These are phyloP conservation scores for Resseliella maxima DNA, from an alignment of 2,888 invertebrate species.

Conservation along the genomic window DNA sequence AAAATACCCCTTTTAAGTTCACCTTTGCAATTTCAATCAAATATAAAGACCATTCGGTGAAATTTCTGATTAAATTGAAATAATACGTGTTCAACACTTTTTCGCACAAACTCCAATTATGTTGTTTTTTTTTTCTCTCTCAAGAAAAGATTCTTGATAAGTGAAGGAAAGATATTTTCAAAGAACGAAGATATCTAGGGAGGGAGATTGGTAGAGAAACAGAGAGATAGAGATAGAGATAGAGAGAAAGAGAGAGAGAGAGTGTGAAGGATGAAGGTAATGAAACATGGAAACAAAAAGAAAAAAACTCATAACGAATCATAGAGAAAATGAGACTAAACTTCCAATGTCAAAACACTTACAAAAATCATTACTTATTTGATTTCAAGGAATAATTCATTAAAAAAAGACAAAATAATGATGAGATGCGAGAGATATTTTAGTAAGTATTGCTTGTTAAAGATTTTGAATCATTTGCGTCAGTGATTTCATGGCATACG, in stretches of 20 bases:
- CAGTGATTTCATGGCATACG: slow-evolving; percentile 17
- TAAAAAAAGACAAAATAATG: not conserved
- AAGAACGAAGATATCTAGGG: too few species aligned
- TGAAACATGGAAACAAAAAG: too few species aligned
- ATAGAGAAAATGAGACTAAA: too few species aligned
- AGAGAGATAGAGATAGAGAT: too few species aligned
- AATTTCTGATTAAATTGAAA: not conserved
- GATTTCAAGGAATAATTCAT: not conserved
- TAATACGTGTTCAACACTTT: not conserved
- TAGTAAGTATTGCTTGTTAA: not conserved
- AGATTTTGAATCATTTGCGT: slow-evolving; percentile 6
- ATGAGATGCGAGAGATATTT: not conserved
- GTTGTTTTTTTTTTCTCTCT: not conserved
- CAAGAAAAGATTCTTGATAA: not conserved
- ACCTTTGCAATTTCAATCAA: not conserved
- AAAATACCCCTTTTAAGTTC: not conserved
- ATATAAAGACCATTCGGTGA: not conserved
- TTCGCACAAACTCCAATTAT: not conserved
- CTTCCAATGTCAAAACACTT: too few species aligned
- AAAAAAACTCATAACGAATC: not conserved
- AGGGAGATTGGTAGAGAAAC: too few species aligned
- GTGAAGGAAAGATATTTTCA: not conserved
- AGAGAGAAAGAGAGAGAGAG: too few species aligned
- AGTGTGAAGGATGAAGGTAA: too few species aligned
- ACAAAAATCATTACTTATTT: slow-evolving; percentile 12